phyloP scores from a whole-genome alignment of 2,113 vertebrate species.

The Tragelaphus buxtoni region DNA sequence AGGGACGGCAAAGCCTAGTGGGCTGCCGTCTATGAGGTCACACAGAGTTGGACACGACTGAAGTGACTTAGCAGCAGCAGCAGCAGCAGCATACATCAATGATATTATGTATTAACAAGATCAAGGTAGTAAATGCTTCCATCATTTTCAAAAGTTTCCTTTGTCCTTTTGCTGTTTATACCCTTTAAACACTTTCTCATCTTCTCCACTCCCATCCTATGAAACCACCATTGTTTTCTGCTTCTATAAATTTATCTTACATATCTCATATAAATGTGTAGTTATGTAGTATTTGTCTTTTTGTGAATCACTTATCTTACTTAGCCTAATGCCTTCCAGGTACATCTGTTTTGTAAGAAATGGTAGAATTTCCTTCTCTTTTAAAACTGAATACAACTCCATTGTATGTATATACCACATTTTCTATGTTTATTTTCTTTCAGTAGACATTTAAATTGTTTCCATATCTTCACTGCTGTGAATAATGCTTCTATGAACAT shows the following conservation, averaged over 20 bases:
- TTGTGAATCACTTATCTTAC: neutral
- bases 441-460: neutral
- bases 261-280: neutral
- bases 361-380: neutral
- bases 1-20: too few species aligned
- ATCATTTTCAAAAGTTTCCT: neutral
- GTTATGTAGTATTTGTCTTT: neutral
- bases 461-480: neutral
- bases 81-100: neutral
- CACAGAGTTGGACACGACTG: too few species aligned
- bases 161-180: neutral
- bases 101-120: neutral
- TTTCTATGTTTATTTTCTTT: neutral
- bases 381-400: neutral
- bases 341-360: neutral
- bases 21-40: too few species aligned
- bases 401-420: neutral
- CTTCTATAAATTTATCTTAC: neutral
- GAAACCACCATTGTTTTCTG: neutral
- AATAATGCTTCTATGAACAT: neutral
- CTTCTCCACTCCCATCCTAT: neutral
- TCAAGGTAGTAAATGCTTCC: neutral
- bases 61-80: too few species aligned
- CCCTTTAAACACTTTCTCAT: neutral
- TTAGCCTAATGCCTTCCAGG: neutral